Base-by-base conservation (phyloP, 2,888 invertebrate species). In the Meteorus cinctellus region DNA sequence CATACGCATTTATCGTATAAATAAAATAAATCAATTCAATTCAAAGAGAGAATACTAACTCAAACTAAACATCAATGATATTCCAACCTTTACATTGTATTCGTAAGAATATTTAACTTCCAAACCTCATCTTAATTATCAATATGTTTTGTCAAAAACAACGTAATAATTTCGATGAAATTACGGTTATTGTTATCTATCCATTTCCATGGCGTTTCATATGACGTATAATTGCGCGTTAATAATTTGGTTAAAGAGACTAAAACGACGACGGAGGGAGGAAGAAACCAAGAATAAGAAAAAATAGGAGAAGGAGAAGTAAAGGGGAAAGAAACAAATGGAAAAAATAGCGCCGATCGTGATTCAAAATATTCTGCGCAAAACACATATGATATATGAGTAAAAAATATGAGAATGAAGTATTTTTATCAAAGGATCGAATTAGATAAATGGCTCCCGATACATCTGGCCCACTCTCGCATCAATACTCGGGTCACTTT, bases 381-480 rank as follows among this genome's bases (percentile, higher is more conserved):
- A 45, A 63, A 45, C 45, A 29, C 16, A 41, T 71, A 24, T 41
- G 41, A 19, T 8, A 19, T 55, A 55, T 2, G 19, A 36, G 60
- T 27, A 59, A 19, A 27, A 59, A 62, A 59, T 59, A 59, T 29
- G 19, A 59, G 34, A 36, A 41, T 70, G 34, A 10, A 60, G 31
- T 59, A 82, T 81, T 81, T 80, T 84, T 88, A 88, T 87, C 86
- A 87, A 86, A 87, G 85, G 87, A 85, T 87, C 88, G 87, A 87
- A 88, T 88, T 87, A 88, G 86, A 88, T 86, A 88, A 89, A 88
- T 85, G 87, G 89, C 87, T 88, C 86, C 88, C 87, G 75, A 76
- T 87, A 88, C 88, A 88, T 85, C 89, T 88, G 89, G 89, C 86
- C 76, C 84, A 87, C 87, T 87, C 88, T 87, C 88, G 87, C 88